A percentile compares a stretch with the other conserved stretches of the same genome.
These are phyloP conservation scores for Nebria salina DNA, from an alignment of 2,888 invertebrate species.

Conservation along the genomic window DNA sequence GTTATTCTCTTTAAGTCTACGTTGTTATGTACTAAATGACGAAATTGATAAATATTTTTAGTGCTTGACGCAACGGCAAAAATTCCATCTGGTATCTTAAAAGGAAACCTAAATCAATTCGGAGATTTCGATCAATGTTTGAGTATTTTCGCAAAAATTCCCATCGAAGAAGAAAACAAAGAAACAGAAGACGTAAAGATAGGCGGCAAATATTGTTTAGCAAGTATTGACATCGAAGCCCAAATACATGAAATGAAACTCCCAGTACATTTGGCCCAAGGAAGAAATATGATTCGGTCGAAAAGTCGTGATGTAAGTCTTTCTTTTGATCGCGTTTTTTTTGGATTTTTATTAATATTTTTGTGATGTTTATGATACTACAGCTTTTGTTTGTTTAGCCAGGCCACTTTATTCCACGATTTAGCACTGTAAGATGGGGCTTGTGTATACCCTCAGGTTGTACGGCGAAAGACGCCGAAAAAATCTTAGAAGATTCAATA, in stretches of 20 bases:
- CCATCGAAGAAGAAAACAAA: conserved; percentile 68
- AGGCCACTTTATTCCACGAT: conserved; percentile 77
- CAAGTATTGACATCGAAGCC: conserved; percentile 71
- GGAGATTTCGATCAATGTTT: conserved; percentile 78
- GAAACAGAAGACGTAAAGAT: conserved; percentile 66
- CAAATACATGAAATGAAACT: conserved; percentile 68
- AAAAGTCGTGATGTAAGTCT: conserved; percentile 70
- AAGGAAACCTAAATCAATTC: conserved; percentile 76
- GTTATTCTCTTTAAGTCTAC: not conserved
- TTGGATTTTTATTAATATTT: not conserved
- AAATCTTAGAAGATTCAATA: conserved; percentile 68
- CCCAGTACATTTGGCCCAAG: conserved; percentile 73
- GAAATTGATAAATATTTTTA: conserved; percentile 60
- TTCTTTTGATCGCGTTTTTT: not conserved
- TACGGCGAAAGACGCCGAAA: conserved; percentile 68
- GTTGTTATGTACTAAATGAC: not conserved
- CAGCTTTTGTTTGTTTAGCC: conserved; percentile 64
- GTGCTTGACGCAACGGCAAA: conserved; percentile 80
- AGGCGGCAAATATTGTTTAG: conserved; percentile 76
- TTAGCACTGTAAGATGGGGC: conserved; percentile 77
- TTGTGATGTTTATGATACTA: conserved; percentile 45
- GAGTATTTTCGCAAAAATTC: conserved; percentile 66
- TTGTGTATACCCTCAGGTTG: conserved; percentile 75
- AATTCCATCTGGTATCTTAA: conserved; percentile 73
- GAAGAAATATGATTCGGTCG: conserved; percentile 72